Base-by-base conservation (phyloP, 2,888 invertebrate species). In the Pachycephus smyrnensis region DNA sequence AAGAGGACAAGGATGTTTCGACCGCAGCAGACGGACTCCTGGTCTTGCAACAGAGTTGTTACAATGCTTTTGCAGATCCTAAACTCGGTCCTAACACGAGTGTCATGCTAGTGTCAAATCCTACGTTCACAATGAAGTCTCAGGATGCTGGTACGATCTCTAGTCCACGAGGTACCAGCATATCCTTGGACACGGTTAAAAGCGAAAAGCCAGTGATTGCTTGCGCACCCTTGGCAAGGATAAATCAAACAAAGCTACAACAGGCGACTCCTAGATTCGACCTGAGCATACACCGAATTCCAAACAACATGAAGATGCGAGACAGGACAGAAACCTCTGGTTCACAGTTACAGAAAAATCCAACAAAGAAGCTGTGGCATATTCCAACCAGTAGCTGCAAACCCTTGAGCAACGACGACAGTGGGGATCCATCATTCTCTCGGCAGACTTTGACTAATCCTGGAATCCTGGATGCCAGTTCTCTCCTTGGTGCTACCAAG, bases 1-100 rank as follows among this genome's bases (percentile, higher is more conserved):
- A 81, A 12, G 81, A 83, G 36, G 82, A 84, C 35, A 86, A 81
- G 1, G 86, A 85, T 32, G 75, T 83, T n/a, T 82, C 80, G 12
- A 75, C 82, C 32, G 80, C 84, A 6, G 77, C 82, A 4, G 86
- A 84, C 73, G 84, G 83, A 55, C 73, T 88, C 36, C 74, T 88
- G 73, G 84, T 86, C 23, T 78, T 86, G 35, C 84, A 82, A 35
- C 85, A 83, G 79, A 85, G 80, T 69, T 76, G 76, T 77, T 82
- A 82, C 40, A 82, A 83, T 76, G 77, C 80, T 12, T 75, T 79
- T 1, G 82, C 84, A 15, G 85, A 86, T 32, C 73, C 82, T 1
- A 84, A 84, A 73, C 76, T 82, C 15, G 76, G 79, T 11, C 9
- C 85, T 0, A 80, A 73, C 12, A 33, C 81, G 4, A 55, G 68